Evolutionary conservation across 2,888 invertebrate species (phyloP).

Genomic region (Cactoblastis cactorum): DNA sequence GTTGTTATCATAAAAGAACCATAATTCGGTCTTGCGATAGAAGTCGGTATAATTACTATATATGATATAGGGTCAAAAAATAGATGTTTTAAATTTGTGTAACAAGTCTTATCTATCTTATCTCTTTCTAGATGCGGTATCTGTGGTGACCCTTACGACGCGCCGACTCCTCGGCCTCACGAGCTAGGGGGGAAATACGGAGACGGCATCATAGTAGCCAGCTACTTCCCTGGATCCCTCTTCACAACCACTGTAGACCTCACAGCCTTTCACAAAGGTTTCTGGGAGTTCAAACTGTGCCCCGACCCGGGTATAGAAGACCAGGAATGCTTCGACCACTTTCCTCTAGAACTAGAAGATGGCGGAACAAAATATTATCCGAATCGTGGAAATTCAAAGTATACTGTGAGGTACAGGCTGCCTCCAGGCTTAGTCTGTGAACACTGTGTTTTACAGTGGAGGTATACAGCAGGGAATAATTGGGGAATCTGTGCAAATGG

Average conservation of each 20-base stretch:
- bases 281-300: slow-evolving; percentile 90
- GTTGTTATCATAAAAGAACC: too few relatives aligned
- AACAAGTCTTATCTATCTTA: too few relatives aligned
- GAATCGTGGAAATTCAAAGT: slow-evolving; percentile 83
- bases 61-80: too few relatives aligned
- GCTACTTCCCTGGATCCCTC: slow-evolving; percentile 82
- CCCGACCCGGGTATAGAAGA: slow-evolving; percentile 82
- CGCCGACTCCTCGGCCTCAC: slow-evolving; percentile 83
- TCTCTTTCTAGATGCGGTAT: slow-evolving; percentile 82
- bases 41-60: too few relatives aligned
- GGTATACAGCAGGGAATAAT: slow-evolving; percentile 90
- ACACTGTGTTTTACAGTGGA: slow-evolving; percentile 92
- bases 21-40: too few relatives aligned
- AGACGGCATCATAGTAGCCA: slow-evolving; percentile 84
- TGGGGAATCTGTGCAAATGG: slow-evolving; percentile 87
- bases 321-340: slow-evolving; percentile 86
- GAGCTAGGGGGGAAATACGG: slow-evolving; percentile 91
- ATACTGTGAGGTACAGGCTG: slow-evolving; percentile 82
- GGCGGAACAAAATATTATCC: slow-evolving; percentile 83
- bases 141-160: slow-evolving; percentile 90
- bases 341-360: slow-evolving; percentile 78
- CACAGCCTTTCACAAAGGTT: slow-evolving; percentile 90
- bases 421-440: slow-evolving; percentile 82
- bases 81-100: too few relatives aligned
- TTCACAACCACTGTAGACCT: slow-evolving; percentile 86